These are phyloP conservation scores for Drosophila prosaltans DNA, from an alignment of 1,140 invertebrate genomes.

Conservation along the genomic window DNA sequence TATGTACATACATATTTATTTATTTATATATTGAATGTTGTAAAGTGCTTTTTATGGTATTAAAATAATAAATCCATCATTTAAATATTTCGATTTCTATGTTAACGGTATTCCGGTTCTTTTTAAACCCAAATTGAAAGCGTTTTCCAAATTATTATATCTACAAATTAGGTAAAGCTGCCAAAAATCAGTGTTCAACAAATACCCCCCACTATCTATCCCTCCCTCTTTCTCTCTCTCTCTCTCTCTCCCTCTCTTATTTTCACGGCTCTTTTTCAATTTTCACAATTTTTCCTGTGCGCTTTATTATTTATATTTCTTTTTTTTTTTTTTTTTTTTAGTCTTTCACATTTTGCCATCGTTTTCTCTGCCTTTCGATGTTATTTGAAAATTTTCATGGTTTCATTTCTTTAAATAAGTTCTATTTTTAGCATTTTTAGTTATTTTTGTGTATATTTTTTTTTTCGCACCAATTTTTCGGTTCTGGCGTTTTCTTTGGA, in stretches of 20 bases:
- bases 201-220: slow-evolving; percentile 18
- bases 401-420: slow-evolving; percentile 82
- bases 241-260: slow-evolving; percentile 25
- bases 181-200: slow-evolving; percentile 42
- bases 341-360: slow-evolving; percentile 53
- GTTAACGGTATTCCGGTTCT: slow-evolving; percentile 12
- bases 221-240: slow-evolving; percentile 25
- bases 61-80: slow-evolving; percentile 45
- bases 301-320: slow-evolving; percentile 71
- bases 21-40: slow-evolving; percentile 33
- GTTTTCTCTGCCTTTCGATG: slow-evolving; percentile 64
- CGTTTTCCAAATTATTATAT: slow-evolving; percentile 35
- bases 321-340: slow-evolving; percentile 32
- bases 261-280: slow-evolving; percentile 37
- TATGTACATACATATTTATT: slow-evolving; percentile 25
- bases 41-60: slow-evolving; percentile 78
- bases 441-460: slow-evolving; percentile 78
- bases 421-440: slow-evolving; percentile 78
- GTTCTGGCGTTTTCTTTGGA: slow-evolving; percentile 64
- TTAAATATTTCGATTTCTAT: slow-evolving; percentile 34
- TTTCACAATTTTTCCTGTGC: slow-evolving; percentile 27
- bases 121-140: slow-evolving; percentile 28
- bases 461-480: slow-evolving; percentile 59
- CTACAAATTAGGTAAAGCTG: slow-evolving; percentile 52
- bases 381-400: slow-evolving; percentile 75